A percentile compares a stretch with the other conserved stretches of the same genome.
Conservation (phyloP, 2,113 vertebrate species). For the Malurus melanocephalus region DNA sequence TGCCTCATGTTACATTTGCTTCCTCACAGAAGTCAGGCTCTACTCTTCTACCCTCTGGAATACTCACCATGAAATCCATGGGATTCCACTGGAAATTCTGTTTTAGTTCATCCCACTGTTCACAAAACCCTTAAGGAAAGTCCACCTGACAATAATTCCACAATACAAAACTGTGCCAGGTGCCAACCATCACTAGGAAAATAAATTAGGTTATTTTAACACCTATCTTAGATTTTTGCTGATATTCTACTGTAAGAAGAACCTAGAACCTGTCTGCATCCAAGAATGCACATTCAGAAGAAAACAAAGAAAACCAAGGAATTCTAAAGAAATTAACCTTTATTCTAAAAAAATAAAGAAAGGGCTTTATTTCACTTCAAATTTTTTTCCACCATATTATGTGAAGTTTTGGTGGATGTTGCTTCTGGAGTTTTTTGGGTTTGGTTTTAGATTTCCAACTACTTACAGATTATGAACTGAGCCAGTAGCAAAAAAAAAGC, state of each 20-base stretch:
- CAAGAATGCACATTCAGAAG: not conserved
- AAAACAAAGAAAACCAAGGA: not conserved
- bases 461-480: not conserved
- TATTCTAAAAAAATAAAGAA: not conserved
- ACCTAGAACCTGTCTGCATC: not conserved
- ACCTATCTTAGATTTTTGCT: not conserved
- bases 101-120: not conserved
- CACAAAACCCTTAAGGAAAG: not conserved
- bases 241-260: not conserved
- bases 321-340: not conserved
- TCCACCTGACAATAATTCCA: not conserved
- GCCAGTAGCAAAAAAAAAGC: not conserved
- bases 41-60: not conserved
- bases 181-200: not conserved
- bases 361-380: not conserved
- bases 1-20: fast-evolving
- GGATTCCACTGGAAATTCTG: not conserved
- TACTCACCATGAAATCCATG: not conserved
- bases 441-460: not conserved
- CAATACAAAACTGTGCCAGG: not conserved
- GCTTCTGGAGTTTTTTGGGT: not conserved
- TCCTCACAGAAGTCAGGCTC: not conserved
- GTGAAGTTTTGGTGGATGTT: not conserved
- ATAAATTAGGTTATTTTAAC: not conserved
- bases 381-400: not conserved